Evolutionary conservation across 1,140 invertebrate species (phyloP).

Genomic region (Drosophila lowei): DNA sequence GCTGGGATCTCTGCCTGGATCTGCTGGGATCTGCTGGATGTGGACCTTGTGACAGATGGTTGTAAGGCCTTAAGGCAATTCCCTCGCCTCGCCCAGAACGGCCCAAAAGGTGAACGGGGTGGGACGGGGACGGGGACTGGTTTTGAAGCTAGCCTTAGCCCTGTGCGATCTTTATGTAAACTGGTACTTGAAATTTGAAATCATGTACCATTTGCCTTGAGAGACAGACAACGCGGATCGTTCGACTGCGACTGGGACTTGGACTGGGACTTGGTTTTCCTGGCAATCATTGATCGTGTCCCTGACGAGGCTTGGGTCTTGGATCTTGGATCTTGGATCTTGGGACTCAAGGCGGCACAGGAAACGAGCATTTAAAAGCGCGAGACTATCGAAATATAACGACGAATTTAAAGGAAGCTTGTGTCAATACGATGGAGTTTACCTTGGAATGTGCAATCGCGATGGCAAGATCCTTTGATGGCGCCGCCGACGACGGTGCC

Average conservation of each 20-base stretch:
- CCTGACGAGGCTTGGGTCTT: slow-evolving; percentile 48
- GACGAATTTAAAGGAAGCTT: slow-evolving; percentile 77
- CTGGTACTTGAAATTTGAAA: slow-evolving; percentile 82
- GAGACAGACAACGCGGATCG: slow-evolving; percentile 48
- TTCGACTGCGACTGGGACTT: slow-evolving; percentile 6
- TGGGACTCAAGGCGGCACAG: slow-evolving; percentile 53
- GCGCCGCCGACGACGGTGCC: slow-evolving; percentile 49
- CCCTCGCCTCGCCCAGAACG: slow-evolving; percentile 53
- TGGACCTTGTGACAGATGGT: slow-evolving; percentile 75
- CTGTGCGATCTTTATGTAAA: slow-evolving; percentile 72
- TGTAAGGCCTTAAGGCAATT: slow-evolving; percentile 68
- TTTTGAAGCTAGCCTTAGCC: slow-evolving; percentile 50
- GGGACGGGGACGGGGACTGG: slow-evolving; percentile 32
- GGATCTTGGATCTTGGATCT: not conserved
- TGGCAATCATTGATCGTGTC: slow-evolving; percentile 67
- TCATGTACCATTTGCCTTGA: slow-evolving; percentile 82
- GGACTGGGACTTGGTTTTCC: slow-evolving; percentile 27
- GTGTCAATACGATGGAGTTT: slow-evolving; percentile 70
- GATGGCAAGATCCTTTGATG: slow-evolving; percentile 69
- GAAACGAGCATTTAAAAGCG: slow-evolving; percentile 78
- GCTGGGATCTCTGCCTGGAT: slow-evolving; percentile 9
- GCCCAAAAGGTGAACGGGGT: slow-evolving; percentile 13
- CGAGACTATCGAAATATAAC: slow-evolving; percentile 78
- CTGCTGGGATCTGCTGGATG: slow-evolving; percentile 23
- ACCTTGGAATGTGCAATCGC: slow-evolving; percentile 64